A percentile compares a stretch with the other conserved stretches of the same genome.
These are phyloP conservation scores for Hyles vespertilio DNA, from an alignment of 1,140 invertebrate species.

Conservation along the genomic window DNA sequence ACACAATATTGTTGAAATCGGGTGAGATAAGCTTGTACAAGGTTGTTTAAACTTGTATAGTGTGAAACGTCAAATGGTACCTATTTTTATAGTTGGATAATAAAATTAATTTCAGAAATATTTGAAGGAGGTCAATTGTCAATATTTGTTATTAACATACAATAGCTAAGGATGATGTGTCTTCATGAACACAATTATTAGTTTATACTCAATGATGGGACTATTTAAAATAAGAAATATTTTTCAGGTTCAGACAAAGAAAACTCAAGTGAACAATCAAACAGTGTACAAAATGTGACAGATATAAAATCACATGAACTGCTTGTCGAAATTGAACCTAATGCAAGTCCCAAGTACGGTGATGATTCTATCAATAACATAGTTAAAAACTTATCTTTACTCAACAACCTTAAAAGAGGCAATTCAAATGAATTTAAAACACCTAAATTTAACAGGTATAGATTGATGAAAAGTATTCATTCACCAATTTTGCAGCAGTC, in stretches of 20 bases:
- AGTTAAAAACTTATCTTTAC: slow-evolving; percentile 37
- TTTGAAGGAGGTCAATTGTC: too few relatives aligned
- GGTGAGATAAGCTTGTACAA: too few relatives aligned
- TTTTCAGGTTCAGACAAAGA: slow-evolving; percentile 59
- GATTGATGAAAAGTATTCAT: slow-evolving; percentile 25
- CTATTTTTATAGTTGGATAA: too few relatives aligned
- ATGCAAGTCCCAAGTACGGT: slow-evolving; percentile 15
- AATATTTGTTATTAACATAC: too few relatives aligned
- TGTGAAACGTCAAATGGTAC: too few relatives aligned
- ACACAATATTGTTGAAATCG: too few relatives aligned
- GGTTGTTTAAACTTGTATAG: too few relatives aligned
- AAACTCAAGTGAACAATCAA: slow-evolving; percentile 31
- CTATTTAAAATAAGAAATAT: slow-evolving; percentile 1
- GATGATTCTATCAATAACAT: slow-evolving; percentile 57
- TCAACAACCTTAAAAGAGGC: slow-evolving; percentile 24
- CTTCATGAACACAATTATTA: too few relatives aligned
- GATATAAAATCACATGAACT: slow-evolving; percentile 49
- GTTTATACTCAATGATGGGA: too few relatives aligned
- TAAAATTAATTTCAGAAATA: too few relatives aligned
- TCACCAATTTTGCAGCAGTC: slow-evolving; percentile 33
- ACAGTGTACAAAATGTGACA: slow-evolving; percentile 27
- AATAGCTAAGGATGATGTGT: too few relatives aligned
- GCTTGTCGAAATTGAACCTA: slow-evolving; percentile 41
- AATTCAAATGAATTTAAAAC: slow-evolving; percentile 12
- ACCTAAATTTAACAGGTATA: slow-evolving; percentile 14